A percentile compares a stretch with the other conserved stretches of the same genome.
Conservation (phyloP, 2,888 invertebrate genomes). For the Callyntrura sp. region DNA sequence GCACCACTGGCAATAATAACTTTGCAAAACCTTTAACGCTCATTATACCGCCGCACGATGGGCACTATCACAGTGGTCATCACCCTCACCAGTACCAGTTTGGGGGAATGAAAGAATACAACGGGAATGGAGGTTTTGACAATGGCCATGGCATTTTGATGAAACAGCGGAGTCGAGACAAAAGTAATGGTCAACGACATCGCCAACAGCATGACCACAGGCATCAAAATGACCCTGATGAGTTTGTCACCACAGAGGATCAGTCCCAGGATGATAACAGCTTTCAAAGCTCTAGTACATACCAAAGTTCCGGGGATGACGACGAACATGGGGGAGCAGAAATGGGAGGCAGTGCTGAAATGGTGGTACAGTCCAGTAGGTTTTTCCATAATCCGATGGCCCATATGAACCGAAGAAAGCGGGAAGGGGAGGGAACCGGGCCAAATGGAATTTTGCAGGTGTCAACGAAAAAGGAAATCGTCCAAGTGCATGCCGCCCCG, state of each 20-base stretch:
- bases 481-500: conserved; percentile 65
- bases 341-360: not conserved
- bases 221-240: conserved; percentile 49
- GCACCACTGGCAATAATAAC: not conserved
- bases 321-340: conserved; percentile 51
- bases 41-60: conserved; percentile 78
- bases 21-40: conserved; percentile 80
- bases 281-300: conserved; percentile 80
- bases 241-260: conserved; percentile 42
- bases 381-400: conserved; percentile 69
- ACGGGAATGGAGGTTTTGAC: not conserved
- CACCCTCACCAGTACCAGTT: not conserved
- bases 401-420: conserved; percentile 49
- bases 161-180: not conserved
- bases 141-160: not conserved
- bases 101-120: not conserved
- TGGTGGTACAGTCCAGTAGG: not conserved
- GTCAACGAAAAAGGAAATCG: conserved; percentile 61
- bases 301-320: conserved; percentile 78
- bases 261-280: conserved; percentile 71
- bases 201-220: not conserved
- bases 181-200: not conserved
- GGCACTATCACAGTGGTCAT: not conserved
- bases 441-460: conserved; percentile 62
- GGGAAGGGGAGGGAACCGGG: not conserved